Conservation (phyloP, 2,113 vertebrate genomes). For the Siniperca knerii region DNA sequence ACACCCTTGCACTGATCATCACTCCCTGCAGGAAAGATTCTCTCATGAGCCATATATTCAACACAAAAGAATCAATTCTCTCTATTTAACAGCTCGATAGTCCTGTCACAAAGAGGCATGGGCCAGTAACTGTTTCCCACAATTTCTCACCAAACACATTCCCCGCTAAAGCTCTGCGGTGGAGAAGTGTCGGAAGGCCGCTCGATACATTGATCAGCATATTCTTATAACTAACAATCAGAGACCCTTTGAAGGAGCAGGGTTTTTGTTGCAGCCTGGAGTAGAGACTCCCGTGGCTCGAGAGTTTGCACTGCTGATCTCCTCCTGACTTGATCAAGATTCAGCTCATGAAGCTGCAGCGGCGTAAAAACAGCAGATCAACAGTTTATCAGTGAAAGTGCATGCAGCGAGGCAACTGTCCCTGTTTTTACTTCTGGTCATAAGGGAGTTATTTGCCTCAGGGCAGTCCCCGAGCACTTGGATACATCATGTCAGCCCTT, state of each 20-base stretch:
- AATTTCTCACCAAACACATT: conserved; percentile 13
- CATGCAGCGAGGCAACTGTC: background rate
- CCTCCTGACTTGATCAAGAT: conserved; percentile 27
- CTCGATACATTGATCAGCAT: conserved; percentile 21
- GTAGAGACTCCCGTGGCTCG: background rate
- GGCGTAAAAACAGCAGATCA: background rate
- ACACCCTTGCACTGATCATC: conserved; percentile 9
- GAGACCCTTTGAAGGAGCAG: conserved; percentile 21
- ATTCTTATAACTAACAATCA: conserved; percentile 34
- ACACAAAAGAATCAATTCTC: conserved; percentile 44
- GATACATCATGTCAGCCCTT: background rate
- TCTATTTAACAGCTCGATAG: conserved; percentile 45
- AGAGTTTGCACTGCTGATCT: conserved; percentile 10
- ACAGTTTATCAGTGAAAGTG: conserved; percentile 2
- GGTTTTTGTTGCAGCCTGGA: background rate
- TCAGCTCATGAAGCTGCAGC: conserved; percentile 4
- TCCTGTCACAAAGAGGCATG: conserved; percentile 35
- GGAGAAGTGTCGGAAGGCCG: background rate
- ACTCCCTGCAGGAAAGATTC: conserved; percentile 25
- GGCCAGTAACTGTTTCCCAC: conserved; percentile 29
- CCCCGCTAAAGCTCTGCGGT: conserved; percentile 1
- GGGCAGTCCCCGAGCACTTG: background rate
- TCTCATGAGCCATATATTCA: conserved; percentile 15
- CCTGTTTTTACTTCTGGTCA: background rate
- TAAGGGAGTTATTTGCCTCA: background rate